These are phyloP conservation scores for Melanostoma scalare DNA, from an alignment of 2,888 invertebrate species.

Conservation along the genomic window DNA sequence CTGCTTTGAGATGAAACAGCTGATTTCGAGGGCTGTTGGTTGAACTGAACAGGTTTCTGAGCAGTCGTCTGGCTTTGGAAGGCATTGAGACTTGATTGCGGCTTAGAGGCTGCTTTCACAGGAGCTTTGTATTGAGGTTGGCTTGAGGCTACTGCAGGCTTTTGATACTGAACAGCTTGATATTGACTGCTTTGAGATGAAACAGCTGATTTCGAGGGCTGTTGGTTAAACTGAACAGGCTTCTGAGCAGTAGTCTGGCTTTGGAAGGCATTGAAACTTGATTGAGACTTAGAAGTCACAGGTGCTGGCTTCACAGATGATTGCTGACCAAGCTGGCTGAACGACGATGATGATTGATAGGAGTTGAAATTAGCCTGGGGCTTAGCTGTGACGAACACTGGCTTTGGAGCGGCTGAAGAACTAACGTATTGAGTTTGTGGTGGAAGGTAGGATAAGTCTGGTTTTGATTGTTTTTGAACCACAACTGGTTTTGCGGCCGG, in stretches of 20 bases:
- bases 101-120: neutral
- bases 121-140: slow-evolving; percentile 2
- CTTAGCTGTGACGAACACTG: neutral
- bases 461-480: no score
- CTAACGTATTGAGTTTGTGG: no score
- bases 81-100: neutral
- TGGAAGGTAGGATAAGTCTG: no score
- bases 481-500: no score
- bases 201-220: neutral
- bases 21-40: neutral
- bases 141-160: neutral
- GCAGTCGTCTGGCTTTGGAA: slow-evolving; percentile 18
- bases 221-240: neutral
- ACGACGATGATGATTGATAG: neutral
- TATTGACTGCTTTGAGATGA: neutral
- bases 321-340: neutral
- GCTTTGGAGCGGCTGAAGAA: no score
- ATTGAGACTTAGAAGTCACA: slow-evolving; percentile 7
- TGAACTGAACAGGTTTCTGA: slow-evolving; percentile 32
- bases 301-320: neutral
- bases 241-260: neutral
- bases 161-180: neutral
- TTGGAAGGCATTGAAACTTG: neutral
- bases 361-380: neutral
- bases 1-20: neutral